A percentile compares a stretch with the other conserved stretches of the same genome.
Conservation (phyloP, 2,888 invertebrate species). For the Volucella inanis region DNA sequence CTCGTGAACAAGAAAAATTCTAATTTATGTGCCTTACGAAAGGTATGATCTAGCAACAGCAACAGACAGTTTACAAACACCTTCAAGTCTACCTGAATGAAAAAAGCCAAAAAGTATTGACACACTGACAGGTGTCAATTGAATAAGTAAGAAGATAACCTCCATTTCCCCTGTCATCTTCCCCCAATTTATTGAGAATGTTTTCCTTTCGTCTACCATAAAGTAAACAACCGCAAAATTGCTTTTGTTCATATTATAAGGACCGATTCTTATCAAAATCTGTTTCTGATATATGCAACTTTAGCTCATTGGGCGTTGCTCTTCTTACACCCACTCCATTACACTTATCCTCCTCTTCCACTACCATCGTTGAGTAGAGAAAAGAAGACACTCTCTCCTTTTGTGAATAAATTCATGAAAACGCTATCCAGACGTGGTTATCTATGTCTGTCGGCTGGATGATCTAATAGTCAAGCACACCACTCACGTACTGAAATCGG, state of each 20-base stretch:
- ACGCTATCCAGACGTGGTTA: constrained; percentile 40
- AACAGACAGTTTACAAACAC: constrained; percentile 1
- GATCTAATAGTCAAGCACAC: constrained; percentile 57
- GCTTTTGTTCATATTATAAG: constrained; percentile 17
- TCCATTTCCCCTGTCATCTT: background rate
- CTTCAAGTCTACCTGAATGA: constrained; percentile 13
- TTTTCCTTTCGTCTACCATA: constrained; percentile 2
- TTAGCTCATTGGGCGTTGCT: constrained; percentile 15
- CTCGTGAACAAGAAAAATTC: background rate
- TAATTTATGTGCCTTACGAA: background rate
- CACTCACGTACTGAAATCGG: constrained; percentile 67
- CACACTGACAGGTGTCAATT: constrained; percentile 40
- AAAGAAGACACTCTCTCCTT: constrained; percentile 9
- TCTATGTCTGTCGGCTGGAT: background rate
- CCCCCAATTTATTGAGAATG: background rate
- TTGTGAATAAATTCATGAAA: constrained; percentile 61
- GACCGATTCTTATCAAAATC: constrained; percentile 48
- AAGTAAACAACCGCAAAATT: constrained; percentile 15
- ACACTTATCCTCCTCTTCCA: background rate
- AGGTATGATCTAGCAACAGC: background rate
- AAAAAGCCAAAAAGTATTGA: constrained; percentile 15
- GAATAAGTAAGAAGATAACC: constrained; percentile 2
- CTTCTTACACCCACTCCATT: constrained; percentile 30
- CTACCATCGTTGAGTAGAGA: constrained; percentile 30
- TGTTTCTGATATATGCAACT: constrained; percentile 46